phyloP scores from a whole-genome alignment of 30 jellyfish, hydroid and myxozoan genomes.

The Calvadosia cruxmelitensis region DNA sequence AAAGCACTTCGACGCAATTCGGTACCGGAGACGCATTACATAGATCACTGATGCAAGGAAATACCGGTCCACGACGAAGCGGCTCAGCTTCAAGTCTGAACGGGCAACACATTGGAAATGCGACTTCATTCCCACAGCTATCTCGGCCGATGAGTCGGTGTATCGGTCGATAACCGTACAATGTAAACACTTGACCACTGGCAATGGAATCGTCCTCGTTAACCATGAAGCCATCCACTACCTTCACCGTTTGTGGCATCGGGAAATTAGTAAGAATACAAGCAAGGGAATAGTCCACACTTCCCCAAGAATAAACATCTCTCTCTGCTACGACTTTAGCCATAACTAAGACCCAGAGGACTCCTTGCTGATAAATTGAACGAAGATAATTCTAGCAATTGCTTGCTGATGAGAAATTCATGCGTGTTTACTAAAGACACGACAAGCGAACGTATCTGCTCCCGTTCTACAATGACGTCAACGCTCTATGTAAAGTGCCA shows the following conservation, averaged over 20 bases:
- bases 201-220: constrained; percentile 90
- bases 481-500: too few relatives aligned
- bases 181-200: constrained; percentile 74
- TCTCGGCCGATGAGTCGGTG: constrained; percentile 39
- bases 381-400: too few relatives aligned
- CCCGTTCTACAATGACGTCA: too few relatives aligned
- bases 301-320: not conserved
- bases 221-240: constrained; percentile 77
- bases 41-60: constrained; percentile 37
- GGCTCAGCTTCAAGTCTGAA: constrained; percentile 33
- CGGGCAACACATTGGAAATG: constrained; percentile 68
- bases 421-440: too few relatives aligned
- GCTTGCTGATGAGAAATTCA: too few relatives aligned
- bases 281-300: not conserved
- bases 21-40: constrained; percentile 63
- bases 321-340: too few relatives aligned
- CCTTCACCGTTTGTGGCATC: constrained; percentile 83
- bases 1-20: constrained; percentile 16
- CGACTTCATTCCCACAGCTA: constrained; percentile 21
- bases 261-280: constrained; percentile 24
- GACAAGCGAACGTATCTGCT: too few relatives aligned
- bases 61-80: constrained; percentile 26
- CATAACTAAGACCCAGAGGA: too few relatives aligned
- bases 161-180: constrained; percentile 58
- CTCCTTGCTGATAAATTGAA: too few relatives aligned